Conservation (phyloP, 2,797 vertebrate species). For the Thamnophis elegans region DNA sequence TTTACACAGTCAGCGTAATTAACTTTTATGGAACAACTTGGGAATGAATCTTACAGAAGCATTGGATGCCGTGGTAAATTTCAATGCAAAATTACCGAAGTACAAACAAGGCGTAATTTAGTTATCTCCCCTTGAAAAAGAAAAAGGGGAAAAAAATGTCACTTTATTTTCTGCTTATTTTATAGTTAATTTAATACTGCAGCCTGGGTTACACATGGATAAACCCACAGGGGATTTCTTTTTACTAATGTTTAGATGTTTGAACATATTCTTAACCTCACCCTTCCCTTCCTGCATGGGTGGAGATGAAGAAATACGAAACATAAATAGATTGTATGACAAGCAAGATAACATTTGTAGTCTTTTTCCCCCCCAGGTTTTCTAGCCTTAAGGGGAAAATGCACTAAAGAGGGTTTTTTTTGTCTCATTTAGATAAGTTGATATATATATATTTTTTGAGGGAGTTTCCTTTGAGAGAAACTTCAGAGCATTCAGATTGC, state of each 20-base stretch:
- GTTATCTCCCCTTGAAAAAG: background rate
- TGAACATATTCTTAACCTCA: constrained; percentile 24
- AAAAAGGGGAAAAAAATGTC: background rate
- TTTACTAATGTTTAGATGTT: constrained; percentile 6
- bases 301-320: constrained; percentile 41
- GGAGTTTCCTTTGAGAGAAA: background rate
- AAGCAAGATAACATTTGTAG: background rate
- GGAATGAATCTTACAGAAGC: background rate
- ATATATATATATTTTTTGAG: background rate
- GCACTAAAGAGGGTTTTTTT: background rate
- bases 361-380: background rate
- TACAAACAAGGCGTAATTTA: background rate
- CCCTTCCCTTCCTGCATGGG: constrained; percentile 45
- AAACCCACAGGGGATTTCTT: constrained; percentile 10
- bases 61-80: background rate
- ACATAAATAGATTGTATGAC: constrained; percentile 18
- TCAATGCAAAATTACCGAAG: background rate
- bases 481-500: background rate
- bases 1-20: background rate
- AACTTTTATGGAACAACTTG: background rate
- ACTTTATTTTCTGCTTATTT: background rate
- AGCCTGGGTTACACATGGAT: constrained; percentile 10
- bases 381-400: background rate
- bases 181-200: constrained; percentile 1
- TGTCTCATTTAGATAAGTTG: background rate